These are phyloP conservation scores for Mustela nigripes DNA, from an alignment of 2,113 vertebrate genomes.

Conservation along the genomic window DNA sequence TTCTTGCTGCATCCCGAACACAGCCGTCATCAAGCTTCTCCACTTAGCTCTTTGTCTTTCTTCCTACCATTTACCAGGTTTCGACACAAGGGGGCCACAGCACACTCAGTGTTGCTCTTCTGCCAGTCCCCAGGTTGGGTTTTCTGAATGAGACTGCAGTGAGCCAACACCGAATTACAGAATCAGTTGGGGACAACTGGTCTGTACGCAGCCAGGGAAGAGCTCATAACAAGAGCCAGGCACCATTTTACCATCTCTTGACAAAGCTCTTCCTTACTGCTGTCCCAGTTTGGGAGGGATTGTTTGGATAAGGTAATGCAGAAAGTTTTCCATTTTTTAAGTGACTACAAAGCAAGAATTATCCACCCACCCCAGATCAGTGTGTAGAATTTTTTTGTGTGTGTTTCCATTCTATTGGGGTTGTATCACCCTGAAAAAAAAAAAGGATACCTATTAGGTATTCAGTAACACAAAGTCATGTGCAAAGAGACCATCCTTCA, in stretches of 20 bases:
- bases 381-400: not conserved
- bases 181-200: not conserved
- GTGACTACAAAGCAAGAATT: constrained; percentile 8
- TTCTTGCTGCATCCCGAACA: not conserved
- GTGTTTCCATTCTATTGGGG: not conserved
- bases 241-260: not conserved
- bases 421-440: not conserved
- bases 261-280: not conserved
- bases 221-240: not conserved
- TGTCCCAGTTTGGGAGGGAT: not conserved
- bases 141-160: not conserved
- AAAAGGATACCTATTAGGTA: not conserved
- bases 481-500: not conserved
- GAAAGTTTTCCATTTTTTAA: constrained; percentile 6
- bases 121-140: not conserved
- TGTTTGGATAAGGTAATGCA: not conserved
- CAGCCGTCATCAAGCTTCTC: not conserved
- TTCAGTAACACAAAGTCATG: not conserved
- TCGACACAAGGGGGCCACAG: constrained; percentile 61
- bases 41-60: not conserved
- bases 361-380: not conserved
- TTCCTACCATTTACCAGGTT: not conserved
- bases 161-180: not conserved
- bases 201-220: not conserved
- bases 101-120: not conserved